These are phyloP conservation scores for Lordiphosa collinella DNA, from an alignment of 1,140 invertebrate species.

Conservation along the genomic window DNA sequence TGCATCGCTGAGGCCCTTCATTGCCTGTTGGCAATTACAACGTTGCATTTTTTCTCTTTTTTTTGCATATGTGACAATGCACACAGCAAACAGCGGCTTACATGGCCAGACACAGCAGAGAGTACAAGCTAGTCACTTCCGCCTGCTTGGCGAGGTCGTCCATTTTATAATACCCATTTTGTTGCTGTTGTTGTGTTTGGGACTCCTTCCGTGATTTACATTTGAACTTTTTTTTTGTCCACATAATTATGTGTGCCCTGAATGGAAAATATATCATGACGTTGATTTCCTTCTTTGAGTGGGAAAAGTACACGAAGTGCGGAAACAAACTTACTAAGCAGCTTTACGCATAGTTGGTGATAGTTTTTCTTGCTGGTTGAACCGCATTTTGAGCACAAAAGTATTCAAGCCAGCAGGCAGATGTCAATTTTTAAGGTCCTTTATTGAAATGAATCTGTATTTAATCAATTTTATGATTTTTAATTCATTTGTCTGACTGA, in stretches of 20 bases:
- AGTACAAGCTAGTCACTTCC: constrained; percentile 57
- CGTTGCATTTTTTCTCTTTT: constrained; percentile 65
- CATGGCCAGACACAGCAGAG: constrained; percentile 19
- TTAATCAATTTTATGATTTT: no score
- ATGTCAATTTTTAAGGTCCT: no score
- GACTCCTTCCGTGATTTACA: not conserved
- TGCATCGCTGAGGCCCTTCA: constrained; percentile 30
- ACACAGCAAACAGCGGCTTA: constrained; percentile 21
- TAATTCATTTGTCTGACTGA: no score
- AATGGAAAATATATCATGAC: constrained; percentile 32
- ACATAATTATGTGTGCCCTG: constrained; percentile 15
- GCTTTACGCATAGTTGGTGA: no score
- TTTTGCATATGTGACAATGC: constrained; percentile 21
- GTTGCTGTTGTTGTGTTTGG: not conserved
- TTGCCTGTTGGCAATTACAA: constrained; percentile 73
- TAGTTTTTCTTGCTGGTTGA: no score
- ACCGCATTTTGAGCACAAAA: no score
- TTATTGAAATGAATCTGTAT: no score
- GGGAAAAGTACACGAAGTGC: no score
- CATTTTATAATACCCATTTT: constrained; percentile 46
- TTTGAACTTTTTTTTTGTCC: constrained; percentile 8
- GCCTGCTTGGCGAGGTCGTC: constrained; percentile 21
- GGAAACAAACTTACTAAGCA: no score
- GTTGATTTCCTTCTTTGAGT: no score
- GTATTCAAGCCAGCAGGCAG: no score